Base-by-base conservation (phyloP, 2,888 invertebrate species). In the Nudaria mundana region DNA sequence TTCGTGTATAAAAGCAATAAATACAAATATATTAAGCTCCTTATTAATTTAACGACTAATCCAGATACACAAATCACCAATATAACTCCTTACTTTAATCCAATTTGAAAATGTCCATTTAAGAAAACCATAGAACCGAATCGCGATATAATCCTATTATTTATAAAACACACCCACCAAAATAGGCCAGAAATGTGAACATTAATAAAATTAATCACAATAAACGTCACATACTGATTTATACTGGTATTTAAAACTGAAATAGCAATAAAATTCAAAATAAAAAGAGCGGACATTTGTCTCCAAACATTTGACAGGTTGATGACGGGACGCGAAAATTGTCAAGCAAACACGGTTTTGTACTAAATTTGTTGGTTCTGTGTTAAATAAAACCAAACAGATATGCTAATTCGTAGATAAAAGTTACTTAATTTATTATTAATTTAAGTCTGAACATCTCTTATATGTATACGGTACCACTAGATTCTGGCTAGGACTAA, bases 161-260 rank as follows among this genome's bases (percentile, higher is more conserved):
- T 56, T 57, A 57, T 44, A 57, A 30, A 34, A 41, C 40, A 40
- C 47, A 42, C 40, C 40, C 35, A 12, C 35, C 20, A 38, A 48
- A 56, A 58, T 49, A 53, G 44, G 37, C 36, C 38, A 31, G 37
- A 52, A 20, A 23, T 24, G 20, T 39, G 36, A 44, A 31, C 36
- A 40, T 43, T 28, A 52, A 48, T 39, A 50, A 40, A 44, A 58
- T 53, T 45, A 48, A 58, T 58, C 57, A 56, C 40, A 47, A 56
- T 56, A 53, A 54, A 58, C 34, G 47, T 54, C 43, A 25, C 39
- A 18, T 22, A 35, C 46, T 59, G 56, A 58, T 58, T 58, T 58
- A 59, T 54, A 44, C 34, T 33, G 44, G 42, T 39, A 40, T 58
- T 57, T 56, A 56, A 52, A 46, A 47, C 38, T 42, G 39, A 49